A percentile compares a stretch with the other conserved stretches of the same genome.
Evolutionary conservation across 1,140 invertebrate species (phyloP).

Genomic region (Wiebesia pumilae): DNA sequence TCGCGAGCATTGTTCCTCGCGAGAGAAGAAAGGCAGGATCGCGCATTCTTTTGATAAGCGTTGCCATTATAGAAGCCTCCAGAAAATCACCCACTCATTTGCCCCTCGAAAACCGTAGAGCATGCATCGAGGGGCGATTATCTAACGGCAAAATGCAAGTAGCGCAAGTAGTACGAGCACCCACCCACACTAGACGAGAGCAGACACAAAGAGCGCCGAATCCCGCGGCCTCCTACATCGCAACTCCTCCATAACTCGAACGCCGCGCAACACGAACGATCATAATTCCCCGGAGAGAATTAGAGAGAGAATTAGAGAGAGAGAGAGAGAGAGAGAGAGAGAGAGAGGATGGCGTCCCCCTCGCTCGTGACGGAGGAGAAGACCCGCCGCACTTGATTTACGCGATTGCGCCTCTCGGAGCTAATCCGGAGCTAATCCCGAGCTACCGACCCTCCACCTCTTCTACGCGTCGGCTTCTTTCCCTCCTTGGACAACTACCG

Average conservation of each 20-base stretch:
- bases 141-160: background rate
- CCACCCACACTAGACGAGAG: background rate
- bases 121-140: background rate
- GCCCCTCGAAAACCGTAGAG: background rate
- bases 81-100: background rate
- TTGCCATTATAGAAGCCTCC: background rate
- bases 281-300: background rate
- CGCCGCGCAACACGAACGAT: too few species aligned
- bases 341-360: background rate
- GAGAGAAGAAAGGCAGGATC: background rate
- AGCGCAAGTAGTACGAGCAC: background rate
- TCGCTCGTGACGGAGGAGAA: background rate
- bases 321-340: constrained; percentile 12
- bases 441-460: too few species aligned
- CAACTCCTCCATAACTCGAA: too few species aligned
- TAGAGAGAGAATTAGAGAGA: background rate
- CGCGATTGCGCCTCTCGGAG: background rate
- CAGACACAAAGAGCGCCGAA: background rate
- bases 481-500: background rate
- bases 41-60: background rate
- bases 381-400: background rate
- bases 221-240: background rate
- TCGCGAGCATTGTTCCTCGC: background rate
- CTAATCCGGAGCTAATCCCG: background rate
- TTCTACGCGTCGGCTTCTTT: background rate